These are phyloP conservation scores for Nyctibius grandis DNA, from an alignment of 2,797 vertebrate genomes.

Conservation along the genomic window DNA sequence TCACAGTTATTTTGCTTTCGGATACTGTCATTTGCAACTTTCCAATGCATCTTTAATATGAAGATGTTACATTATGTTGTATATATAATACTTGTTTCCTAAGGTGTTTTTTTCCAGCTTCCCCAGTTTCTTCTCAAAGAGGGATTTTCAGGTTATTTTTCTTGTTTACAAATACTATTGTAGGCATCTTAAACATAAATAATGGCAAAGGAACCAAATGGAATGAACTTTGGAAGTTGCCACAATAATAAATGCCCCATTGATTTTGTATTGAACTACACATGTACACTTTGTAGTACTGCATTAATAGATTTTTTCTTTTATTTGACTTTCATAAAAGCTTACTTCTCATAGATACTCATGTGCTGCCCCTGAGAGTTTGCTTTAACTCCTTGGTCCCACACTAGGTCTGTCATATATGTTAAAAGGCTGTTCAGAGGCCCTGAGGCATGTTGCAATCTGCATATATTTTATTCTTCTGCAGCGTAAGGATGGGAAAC, in stretches of 20 bases:
- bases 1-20: not conserved
- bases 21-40: not conserved
- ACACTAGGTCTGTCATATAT: not conserved
- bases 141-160: not conserved
- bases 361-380: not conserved
- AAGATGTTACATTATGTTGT: not conserved
- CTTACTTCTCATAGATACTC: not conserved
- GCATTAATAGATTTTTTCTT: not conserved
- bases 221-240: not conserved
- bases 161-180: not conserved
- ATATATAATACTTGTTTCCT: not conserved
- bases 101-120: not conserved
- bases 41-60: not conserved
- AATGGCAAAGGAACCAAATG: not conserved
- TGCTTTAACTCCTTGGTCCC: not conserved
- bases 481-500: not conserved
- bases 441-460: not conserved
- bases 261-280: not conserved
- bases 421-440: not conserved
- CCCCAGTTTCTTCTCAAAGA: not conserved
- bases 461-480: not conserved
- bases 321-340: not conserved
- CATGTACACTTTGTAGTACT: not conserved
- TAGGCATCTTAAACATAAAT: not conserved
- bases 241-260: not conserved